Evolutionary conservation across 2,797 vertebrate species (phyloP).

Genomic region (Carduelis carduelis): DNA sequence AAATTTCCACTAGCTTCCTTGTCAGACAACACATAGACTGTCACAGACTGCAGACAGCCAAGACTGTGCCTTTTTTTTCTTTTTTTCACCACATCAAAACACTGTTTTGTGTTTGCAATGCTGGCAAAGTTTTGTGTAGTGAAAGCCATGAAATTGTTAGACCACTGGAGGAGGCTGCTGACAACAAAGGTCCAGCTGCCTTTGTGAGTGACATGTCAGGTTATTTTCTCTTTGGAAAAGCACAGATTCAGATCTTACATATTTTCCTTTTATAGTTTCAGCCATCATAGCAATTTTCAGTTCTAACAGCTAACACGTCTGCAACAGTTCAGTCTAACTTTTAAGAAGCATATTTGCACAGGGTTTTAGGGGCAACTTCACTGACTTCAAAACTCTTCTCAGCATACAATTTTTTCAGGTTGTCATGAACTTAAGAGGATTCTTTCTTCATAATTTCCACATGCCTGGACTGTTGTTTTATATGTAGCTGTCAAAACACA

Average conservation of each 20-base stretch:
- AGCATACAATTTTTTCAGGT: slow-evolving; percentile 24
- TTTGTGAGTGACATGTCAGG: not conserved
- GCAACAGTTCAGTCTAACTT: not conserved
- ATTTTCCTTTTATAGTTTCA: not conserved
- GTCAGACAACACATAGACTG: not conserved
- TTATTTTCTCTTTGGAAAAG: slow-evolving; percentile 15
- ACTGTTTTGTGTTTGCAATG: not conserved
- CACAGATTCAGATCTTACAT: not conserved
- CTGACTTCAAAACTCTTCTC: slow-evolving; percentile 29
- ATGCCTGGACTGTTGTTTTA: not conserved
- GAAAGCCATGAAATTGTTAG: not conserved
- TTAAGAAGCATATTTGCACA: not conserved
- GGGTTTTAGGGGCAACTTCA: not conserved
- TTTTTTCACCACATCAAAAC: not conserved
- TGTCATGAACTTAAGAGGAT: slow-evolving; percentile 22
- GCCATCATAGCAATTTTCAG: not conserved
- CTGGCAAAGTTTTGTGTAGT: not conserved
- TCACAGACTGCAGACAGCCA: not conserved
- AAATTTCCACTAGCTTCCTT: not conserved
- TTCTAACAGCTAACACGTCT: not conserved
- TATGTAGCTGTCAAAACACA: not conserved
- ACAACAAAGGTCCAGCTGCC: not conserved
- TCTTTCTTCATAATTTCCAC: not conserved
- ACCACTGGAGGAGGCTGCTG: not conserved
- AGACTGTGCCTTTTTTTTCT: rapidly evolving